Conservation (phyloP, 2,113 vertebrate species). For the Ascaphus truei region DNA sequence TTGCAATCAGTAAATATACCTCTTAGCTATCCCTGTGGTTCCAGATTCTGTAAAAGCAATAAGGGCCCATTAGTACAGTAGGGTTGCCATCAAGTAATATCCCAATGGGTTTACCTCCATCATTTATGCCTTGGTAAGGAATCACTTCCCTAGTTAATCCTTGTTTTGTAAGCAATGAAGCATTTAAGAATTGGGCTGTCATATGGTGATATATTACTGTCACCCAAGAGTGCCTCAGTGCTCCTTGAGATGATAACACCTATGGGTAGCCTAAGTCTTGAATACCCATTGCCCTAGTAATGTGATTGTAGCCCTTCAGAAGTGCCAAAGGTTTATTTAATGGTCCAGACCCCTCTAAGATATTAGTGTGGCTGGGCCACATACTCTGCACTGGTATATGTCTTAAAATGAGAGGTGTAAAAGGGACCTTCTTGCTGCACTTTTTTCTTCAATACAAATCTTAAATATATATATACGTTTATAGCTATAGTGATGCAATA, state of each 20-base stretch:
- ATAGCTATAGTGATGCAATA: neutral
- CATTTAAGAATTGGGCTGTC: too few species aligned
- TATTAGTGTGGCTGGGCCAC: constrained; percentile 26
- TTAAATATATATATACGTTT: neutral
- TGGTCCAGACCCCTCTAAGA: neutral
- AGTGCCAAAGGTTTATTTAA: neutral
- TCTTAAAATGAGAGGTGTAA: neutral
- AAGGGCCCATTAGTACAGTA: neutral
- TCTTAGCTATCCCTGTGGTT: constrained; percentile 6
- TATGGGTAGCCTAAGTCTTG: neutral
- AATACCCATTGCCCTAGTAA: neutral
- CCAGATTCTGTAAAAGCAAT: neutral
- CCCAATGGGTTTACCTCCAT: too few species aligned
- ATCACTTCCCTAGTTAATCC: too few species aligned
- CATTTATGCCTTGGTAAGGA: too few species aligned
- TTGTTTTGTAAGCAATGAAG: too few species aligned
- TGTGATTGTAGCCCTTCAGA: constrained; percentile 4
- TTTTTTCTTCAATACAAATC: neutral
- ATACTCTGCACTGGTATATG: constrained; percentile 17
- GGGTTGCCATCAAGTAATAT: neutral
- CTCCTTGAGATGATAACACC: too few species aligned
- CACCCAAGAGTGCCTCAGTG: too few species aligned
- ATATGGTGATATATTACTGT: too few species aligned
- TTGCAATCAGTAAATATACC: too few species aligned
- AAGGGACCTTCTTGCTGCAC: constrained; percentile 21